Evolutionary conservation across 2,113 vertebrate species (phyloP), one percentile per base, ranked within the genome.

Genomic region (Dipodomys spectabilis): DNA sequence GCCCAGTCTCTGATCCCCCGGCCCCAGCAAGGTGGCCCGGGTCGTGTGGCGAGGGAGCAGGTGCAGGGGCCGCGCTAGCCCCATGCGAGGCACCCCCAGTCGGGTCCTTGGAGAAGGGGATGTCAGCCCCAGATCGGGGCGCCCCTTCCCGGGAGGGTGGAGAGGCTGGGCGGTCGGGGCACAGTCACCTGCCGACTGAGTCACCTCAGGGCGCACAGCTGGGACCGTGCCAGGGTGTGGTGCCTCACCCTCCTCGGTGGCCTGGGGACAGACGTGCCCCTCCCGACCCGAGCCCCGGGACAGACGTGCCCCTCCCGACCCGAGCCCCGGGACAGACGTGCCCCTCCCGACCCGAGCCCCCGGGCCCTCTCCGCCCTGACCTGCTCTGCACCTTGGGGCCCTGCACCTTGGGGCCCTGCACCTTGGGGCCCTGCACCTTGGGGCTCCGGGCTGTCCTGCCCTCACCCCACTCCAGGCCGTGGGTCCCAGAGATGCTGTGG

Each of bases 31-130:
- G 53, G 53, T 57, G 53, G 53, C 53, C 11, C 15, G 7, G 49
- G 49, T 0, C 53, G 12, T 57, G 53, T 3, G 53, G 39, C 23
- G 65, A 39, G 35, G 35, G 82, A 69, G 67, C 13, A 79, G 23
- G 0, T 1, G 4, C 62, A n/a, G 25, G 2, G 0, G 2, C 32
- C 2, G 5, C 3, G 49, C 30, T 12, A 0, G 53, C 3, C 15
- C 11, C 53, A 57, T 15, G 15, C 15, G 53, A 16, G 3, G 53
- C 15, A 4, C 3, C 53, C 10, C 19, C 0, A 28, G 13, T 65
- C 27, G 8, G 25, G 68, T 77, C 64, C 71, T 88, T 6, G 53
- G 62, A 73, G 85, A 84, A 30, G 82, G 7, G 13, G 23, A 77
- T 80, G 82, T 12, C 4, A 39, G 12, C 65, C 88, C 77, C 69